Conservation (phyloP, 1,140 invertebrate genomes). For the Papilio polytes region DNA sequence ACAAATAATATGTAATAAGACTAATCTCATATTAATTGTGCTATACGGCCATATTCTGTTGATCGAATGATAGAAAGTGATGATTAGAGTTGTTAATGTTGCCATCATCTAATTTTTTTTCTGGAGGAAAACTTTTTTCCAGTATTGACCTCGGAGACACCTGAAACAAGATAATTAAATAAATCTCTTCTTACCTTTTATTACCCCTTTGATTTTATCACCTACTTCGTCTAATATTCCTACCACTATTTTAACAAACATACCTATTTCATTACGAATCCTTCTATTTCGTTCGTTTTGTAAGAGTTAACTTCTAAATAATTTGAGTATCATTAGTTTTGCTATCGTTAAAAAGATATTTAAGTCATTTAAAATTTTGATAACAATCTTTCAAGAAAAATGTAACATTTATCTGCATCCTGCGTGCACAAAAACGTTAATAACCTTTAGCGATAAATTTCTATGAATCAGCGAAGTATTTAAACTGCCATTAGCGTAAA, state of each 20-base stretch:
- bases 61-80: constrained; percentile 51
- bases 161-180: constrained; percentile 52
- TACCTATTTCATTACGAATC: neutral
- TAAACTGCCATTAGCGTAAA: constrained; percentile 13
- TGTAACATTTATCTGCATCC: constrained; percentile 2
- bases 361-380: constrained; percentile 3
- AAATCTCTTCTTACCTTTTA: neutral
- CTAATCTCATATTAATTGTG: neutral
- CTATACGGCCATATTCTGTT: constrained; percentile 27
- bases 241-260: neutral
- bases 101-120: neutral
- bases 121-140: constrained; percentile 47
- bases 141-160: constrained; percentile 58
- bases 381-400: constrained; percentile 23
- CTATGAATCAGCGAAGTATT: neutral
- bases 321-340: neutral
- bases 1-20: neutral
- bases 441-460: neutral
- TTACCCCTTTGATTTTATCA: neutral
- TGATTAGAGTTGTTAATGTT: neutral
- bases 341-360: constrained; percentile 8
- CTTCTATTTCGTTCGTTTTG: neutral
- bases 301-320: neutral
- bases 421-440: neutral
- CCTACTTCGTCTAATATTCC: no score